Percentiles rank a stretch among this genome's conserved stretches.
Conservation (phyloP, 2,113 vertebrate species). For the Neofelis nebulosa region DNA sequence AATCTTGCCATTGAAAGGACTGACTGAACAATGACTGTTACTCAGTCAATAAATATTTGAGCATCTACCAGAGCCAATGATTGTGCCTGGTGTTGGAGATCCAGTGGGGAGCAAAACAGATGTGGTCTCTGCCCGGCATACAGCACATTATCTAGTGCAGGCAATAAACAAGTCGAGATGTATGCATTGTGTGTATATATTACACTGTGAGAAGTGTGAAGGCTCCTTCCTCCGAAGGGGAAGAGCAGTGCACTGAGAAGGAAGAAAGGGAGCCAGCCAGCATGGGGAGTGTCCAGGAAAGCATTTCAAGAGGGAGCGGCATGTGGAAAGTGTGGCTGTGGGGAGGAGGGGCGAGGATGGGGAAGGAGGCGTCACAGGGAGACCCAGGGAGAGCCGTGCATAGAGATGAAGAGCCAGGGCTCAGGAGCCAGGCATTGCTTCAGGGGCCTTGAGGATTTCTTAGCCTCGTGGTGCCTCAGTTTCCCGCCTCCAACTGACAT, state of each 20-base stretch:
- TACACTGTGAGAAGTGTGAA: neutral
- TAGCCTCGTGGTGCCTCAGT: neutral
- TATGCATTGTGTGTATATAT: neutral
- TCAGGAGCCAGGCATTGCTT: neutral
- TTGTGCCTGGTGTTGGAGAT: slow-evolving; percentile 16
- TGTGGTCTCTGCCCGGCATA: neutral
- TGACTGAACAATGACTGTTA: neutral
- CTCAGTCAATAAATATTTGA: neutral
- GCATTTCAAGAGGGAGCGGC: neutral
- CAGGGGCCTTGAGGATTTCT: neutral
- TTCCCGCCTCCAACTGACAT: neutral
- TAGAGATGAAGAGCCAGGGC: too few species aligned
- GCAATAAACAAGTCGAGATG: neutral
- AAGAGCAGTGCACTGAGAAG: neutral
- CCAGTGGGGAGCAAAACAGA: neutral
- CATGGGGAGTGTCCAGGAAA: neutral
- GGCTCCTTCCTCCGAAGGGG: neutral
- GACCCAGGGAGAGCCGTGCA: neutral
- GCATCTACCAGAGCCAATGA: neutral
- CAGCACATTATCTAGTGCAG: neutral
- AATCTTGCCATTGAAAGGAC: slow-evolving; percentile 11
- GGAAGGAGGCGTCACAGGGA: neutral
- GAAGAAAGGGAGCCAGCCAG: neutral
- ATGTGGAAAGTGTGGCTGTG: neutral
- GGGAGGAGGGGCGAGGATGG: neutral